Evolutionary conservation across 2,888 invertebrate genomes (phyloP), one percentile per base, ranked within the genome.

Genomic region (Sarcophaga caerulescens): DNA sequence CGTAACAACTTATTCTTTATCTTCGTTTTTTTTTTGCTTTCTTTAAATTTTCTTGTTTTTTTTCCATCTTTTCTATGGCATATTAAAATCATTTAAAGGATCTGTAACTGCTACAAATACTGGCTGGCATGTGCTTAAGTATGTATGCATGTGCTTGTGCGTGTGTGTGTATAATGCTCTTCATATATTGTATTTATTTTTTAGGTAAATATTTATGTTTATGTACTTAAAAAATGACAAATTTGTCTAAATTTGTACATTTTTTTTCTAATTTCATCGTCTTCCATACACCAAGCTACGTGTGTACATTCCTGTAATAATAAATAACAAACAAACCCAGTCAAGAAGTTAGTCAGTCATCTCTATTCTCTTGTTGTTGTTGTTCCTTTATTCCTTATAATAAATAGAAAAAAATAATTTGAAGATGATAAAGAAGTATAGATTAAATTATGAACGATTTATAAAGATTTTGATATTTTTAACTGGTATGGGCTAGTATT

Each of bases 191-290:
- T 14, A 14, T 52, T 52, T 52, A 14, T 52, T 52, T 47, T 52
- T 85, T 77, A 83, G 83, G 84, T 75, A 86, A 86, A 84, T 74
- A 78, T 86, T 84, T 84, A 71, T 81, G 73, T 84, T 84, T 84
- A 74, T 78, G 25, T 81, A 78, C 74, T 81, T 86, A 75, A 86
- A 81, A 86, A 75, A 84, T 84, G 86, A 84, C 86, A 86, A 86
- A 86, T 84, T 84, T 84, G 81, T 66, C 60, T 59, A 76, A 73
- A 80, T 76, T 77, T 82, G 17, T 14, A 63, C 8, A 2, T 23
- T 12, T 52, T 52, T 14, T 17, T 52, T 14, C 4, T 14, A 52
- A 14, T 52, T 52, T 52, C 14, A 25, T 52, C 1, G 3, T 52
- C 52, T 52, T 17, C 21, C 45, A 52, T 21, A n/a, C 62, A 62